Conservation (phyloP, 2,888 invertebrate species). For the Zaprionus obscuricornis region DNA sequence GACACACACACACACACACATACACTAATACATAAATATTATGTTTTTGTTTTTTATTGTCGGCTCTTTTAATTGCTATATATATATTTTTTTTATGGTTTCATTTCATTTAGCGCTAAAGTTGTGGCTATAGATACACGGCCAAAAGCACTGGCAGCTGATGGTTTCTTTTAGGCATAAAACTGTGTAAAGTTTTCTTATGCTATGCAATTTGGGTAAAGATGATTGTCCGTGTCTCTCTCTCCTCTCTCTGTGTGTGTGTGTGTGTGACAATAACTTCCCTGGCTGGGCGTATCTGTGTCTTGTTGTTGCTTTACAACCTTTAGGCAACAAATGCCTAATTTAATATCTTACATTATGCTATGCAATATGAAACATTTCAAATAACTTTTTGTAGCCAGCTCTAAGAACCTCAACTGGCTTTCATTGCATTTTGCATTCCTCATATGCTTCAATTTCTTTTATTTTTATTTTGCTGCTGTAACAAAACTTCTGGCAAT, state of each 20-base stretch:
- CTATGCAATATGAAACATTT: too few relatives aligned
- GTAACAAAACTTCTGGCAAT: too few relatives aligned
- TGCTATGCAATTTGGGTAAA: constrained; percentile 39
- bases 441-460: constrained; percentile 37
- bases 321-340: too few relatives aligned
- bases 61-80: constrained; percentile 41
- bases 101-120: constrained; percentile 80
- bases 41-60: constrained; percentile 34
- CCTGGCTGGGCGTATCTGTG: too few relatives aligned
- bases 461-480: constrained; percentile 7
- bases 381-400: constrained; percentile 26
- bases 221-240: constrained; percentile 30
- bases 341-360: too few relatives aligned
- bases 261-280: too few relatives aligned
- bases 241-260: constrained; percentile 14
- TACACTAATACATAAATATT: constrained; percentile 5
- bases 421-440: constrained; percentile 11
- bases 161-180: constrained; percentile 83
- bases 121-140: constrained; percentile 82
- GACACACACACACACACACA: constrained; percentile 15
- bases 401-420: constrained; percentile 41
- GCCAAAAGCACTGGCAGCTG: constrained; percentile 83
- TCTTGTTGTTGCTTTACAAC: constrained; percentile 30
- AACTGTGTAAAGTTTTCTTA: constrained; percentile 59
- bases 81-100: constrained; percentile 52